A percentile compares a stretch with the other conserved stretches of the same genome.
phyloP scores from a whole-genome alignment of 2,113 vertebrate genomes.

The Lonchura striata region DNA sequence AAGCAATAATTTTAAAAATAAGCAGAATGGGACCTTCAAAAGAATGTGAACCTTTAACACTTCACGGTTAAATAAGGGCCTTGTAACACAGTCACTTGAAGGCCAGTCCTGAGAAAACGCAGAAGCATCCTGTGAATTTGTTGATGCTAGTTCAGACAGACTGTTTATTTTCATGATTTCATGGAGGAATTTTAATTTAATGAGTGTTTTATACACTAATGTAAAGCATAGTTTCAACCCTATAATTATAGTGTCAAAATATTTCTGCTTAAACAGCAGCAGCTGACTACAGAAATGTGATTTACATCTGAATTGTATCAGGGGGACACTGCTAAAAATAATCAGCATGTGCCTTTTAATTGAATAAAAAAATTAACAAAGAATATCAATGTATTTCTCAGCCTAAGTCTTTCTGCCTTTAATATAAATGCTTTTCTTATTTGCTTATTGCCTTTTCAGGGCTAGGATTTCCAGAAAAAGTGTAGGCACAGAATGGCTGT shows the following conservation, averaged over 20 bases:
- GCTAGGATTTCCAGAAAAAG: constrained; percentile 49
- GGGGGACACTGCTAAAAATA: constrained; percentile 69
- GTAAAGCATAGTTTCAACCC: constrained; percentile 86
- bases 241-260: constrained; percentile 95
- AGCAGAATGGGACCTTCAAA: constrained; percentile 77
- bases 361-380: constrained; percentile 68
- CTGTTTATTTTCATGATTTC: constrained; percentile 99
- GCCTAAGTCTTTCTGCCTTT: constrained; percentile 24
- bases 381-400: constrained; percentile 26
- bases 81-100: constrained; percentile 68
- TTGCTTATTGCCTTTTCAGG: constrained; percentile 23
- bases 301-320: constrained; percentile 80
- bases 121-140: constrained; percentile 87
- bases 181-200: constrained; percentile 98
- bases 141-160: constrained; percentile 89
- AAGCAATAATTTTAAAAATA: constrained; percentile 84
- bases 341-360: constrained; percentile 57
- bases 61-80: constrained; percentile 76
- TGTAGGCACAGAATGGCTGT: background rate
- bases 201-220: constrained; percentile 90
- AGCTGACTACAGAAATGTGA: constrained; percentile 76
- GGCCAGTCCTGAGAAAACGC: constrained; percentile 83
- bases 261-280: constrained; percentile 88
- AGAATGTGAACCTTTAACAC: constrained; percentile 85
- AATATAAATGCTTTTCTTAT: background rate